Base-by-base conservation (phyloP, 2,797 vertebrate genomes). In the Heliangelus exortis region DNA sequence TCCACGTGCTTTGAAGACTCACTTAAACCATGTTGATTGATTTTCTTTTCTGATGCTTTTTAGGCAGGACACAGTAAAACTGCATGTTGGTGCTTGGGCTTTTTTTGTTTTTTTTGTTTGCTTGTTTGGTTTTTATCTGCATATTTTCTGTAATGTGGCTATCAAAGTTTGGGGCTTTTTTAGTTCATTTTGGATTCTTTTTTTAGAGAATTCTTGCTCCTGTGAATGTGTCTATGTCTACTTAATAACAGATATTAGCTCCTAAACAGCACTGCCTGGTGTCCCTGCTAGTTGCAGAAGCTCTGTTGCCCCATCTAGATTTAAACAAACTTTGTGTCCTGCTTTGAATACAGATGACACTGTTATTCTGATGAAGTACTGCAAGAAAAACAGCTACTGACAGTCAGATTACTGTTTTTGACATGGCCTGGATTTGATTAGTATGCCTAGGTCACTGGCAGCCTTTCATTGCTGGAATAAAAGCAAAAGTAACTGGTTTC, bases 401-500 rank as follows among this genome's bases (percentile, higher is more conserved):
- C 63, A 68, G 85, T 84, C 68, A 41, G 55, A 71, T 84, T 92
- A 51, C 87, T 92, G 94, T 72, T 92, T 85, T 87, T 87, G 62
- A 75, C 66, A 72, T 72, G 66, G 73, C 68, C 82, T 91, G 87
- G 61, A 16, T 72, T 89, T 93, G 61, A 96, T 96, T 93, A 91
- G 45, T 1, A 61, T 83, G 91, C 85, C 47, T 87, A 47, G 84
- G 69, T 84, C 78, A 69, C 82, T 92, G 85, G 89, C 89, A 95
- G 65, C 69, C 73, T 88, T 81, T 88, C 72, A 68, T 81, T 8
- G 19, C 31, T 72, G 69, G 79, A 92, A 92, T 92, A 84, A 92
- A 89, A 92, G 85, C 78, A 90, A 89, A 84, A 93, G 74, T 87
- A 93, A 89, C 89, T 39, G 41, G 55, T 95, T 95, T 72, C 76